A percentile compares a stretch with the other conserved stretches of the same genome.
phyloP scores from a whole-genome alignment of 2,888 invertebrate genomes.

The Netelia virgata region DNA sequence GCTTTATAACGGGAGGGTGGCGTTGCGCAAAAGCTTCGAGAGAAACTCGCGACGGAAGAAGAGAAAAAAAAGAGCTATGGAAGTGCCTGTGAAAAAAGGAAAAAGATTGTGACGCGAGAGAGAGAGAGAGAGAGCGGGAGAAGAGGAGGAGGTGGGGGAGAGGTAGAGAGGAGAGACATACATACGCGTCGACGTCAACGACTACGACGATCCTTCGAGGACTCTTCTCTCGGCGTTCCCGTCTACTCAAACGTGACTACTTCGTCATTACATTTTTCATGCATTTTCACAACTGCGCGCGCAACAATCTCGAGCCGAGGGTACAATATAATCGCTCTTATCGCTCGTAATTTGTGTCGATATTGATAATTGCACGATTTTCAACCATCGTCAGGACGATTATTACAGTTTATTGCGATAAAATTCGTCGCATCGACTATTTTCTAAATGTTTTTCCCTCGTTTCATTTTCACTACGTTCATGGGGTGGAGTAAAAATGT shows the following conservation, averaged over 20 bases:
- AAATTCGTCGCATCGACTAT: no score
- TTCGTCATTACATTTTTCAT: slow-evolving; percentile 56
- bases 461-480: no score
- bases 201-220: slow-evolving; percentile 56
- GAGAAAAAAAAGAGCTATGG: neutral
- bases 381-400: no score
- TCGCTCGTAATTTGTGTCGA: neutral
- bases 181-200: slow-evolving; percentile 19
- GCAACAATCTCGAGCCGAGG: slow-evolving; percentile 7
- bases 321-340: neutral
- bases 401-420: no score
- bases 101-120: neutral
- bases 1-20: neutral
- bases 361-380: no score
- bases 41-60: slow-evolving; percentile 1
- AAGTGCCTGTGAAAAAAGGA: slow-evolving; percentile 5
- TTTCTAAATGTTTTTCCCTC: no score
- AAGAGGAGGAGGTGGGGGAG: neutral
- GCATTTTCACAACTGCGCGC: neutral
- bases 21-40: neutral
- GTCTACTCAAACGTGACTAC: slow-evolving; percentile 49
- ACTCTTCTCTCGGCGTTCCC: slow-evolving; percentile 30
- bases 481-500: no score
- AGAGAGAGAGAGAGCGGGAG: neutral
- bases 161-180: neutral